phyloP scores from a whole-genome alignment of 2,113 vertebrate genomes.

The Atherinomorus stipes region DNA sequence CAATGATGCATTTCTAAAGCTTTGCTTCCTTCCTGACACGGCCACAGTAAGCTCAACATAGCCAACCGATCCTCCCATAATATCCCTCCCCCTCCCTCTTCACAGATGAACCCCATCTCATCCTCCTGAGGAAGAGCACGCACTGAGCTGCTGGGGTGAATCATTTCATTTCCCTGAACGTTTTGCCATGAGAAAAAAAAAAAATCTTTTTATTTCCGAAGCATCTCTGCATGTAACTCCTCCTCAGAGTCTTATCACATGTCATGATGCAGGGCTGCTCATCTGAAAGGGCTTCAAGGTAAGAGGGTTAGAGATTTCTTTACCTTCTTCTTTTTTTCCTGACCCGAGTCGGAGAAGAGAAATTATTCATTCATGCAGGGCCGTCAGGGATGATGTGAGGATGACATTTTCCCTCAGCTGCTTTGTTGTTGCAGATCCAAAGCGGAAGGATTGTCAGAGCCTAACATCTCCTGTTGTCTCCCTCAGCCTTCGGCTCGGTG shows the following conservation, averaged over 20 bases:
- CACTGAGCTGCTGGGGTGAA: constrained; percentile 64
- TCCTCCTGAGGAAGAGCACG: constrained; percentile 57
- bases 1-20: constrained; percentile 73
- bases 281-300: constrained; percentile 56
- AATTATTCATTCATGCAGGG: constrained; percentile 65
- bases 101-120: constrained; percentile 54
- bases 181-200: constrained; percentile 60
- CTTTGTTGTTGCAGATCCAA: constrained; percentile 72
- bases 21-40: constrained; percentile 58
- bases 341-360: constrained; percentile 60
- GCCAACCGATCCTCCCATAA: constrained; percentile 22
- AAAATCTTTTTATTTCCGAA: constrained; percentile 55
- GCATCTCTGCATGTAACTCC: constrained; percentile 58
- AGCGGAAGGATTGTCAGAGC: constrained; percentile 53
- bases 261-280: constrained; percentile 54
- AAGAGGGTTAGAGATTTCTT: constrained; percentile 40
- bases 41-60: constrained; percentile 52
- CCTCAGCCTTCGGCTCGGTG: constrained; percentile 39
- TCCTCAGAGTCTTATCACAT: constrained; percentile 64
- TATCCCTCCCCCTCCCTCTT: constrained; percentile 9
- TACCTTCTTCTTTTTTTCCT: constrained; percentile 14
- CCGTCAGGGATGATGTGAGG: constrained; percentile 60
- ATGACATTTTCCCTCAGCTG: constrained; percentile 70
- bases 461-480: constrained; percentile 64
- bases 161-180: constrained; percentile 68